Evolutionary conservation across 2,113 vertebrate genomes (phyloP).

Genomic region (Thalassoma bifasciatum): DNA sequence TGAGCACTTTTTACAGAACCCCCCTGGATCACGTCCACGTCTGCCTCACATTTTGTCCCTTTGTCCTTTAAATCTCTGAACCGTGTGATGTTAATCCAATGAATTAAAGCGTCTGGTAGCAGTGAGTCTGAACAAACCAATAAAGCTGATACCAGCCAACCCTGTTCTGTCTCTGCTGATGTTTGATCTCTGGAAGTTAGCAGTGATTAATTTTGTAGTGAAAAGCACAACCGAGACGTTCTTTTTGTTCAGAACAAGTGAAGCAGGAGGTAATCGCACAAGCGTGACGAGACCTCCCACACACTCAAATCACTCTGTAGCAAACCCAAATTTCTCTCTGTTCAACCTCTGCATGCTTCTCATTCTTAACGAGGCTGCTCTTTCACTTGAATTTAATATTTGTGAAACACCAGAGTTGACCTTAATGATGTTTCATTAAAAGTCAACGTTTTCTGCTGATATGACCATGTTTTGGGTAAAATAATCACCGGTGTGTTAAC

Average conservation of each 20-base stretch:
- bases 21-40: neutral
- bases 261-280: constrained; percentile 48
- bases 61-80: constrained; percentile 12
- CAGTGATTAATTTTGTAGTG: constrained; percentile 11
- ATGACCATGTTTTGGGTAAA: neutral
- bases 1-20: constrained; percentile 1
- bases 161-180: neutral
- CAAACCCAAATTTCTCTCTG: constrained; percentile 19
- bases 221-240: constrained; percentile 4
- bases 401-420: neutral
- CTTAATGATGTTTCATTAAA: no score
- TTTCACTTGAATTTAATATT: neutral
- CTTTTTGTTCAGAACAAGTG: constrained; percentile 58
- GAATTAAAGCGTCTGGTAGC: constrained; percentile 12
- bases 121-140: constrained; percentile 25
- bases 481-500: no score
- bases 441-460: neutral
- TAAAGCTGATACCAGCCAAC: neutral
- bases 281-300: constrained; percentile 59
- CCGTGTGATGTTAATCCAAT: constrained; percentile 33
- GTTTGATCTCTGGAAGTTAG: constrained; percentile 33
- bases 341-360: constrained; percentile 31
- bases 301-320: fast-evolving
- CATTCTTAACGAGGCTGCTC: constrained; percentile 27
- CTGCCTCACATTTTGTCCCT: constrained; percentile 5